Conservation (phyloP, 1,140 invertebrate genomes). For the Diachasma alloeum region DNA sequence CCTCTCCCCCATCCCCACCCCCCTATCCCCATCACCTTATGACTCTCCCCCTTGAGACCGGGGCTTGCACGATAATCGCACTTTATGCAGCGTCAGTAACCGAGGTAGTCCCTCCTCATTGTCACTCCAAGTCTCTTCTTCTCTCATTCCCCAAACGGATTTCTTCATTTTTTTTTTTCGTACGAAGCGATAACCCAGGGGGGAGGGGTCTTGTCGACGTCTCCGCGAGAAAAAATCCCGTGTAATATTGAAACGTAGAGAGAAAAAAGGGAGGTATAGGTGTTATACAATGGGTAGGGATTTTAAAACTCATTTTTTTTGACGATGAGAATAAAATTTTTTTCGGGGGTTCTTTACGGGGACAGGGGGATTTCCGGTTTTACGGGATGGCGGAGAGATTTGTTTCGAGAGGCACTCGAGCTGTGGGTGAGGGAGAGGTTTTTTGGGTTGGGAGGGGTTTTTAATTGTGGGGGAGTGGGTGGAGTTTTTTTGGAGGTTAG, state of each 20-base stretch:
- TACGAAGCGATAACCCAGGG: not conserved
- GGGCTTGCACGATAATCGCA: slow-evolving; percentile 20
- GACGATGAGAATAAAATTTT: not conserved
- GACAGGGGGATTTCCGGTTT: not conserved
- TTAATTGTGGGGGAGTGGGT: not conserved
- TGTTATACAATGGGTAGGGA: not conserved
- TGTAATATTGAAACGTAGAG: not conserved
- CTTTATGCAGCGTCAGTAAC: slow-evolving; percentile 28
- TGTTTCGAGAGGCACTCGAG: not conserved
- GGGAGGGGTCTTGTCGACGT: not conserved
- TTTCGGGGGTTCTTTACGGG: not conserved
- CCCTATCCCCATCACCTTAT: not conserved
- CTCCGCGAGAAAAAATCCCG: not conserved
- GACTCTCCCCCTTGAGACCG: not conserved
- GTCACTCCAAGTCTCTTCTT: slow-evolving; percentile 1
- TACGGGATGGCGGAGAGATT: not conserved
- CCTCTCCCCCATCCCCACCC: not conserved
- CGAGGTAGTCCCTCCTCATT: slow-evolving; percentile 8
- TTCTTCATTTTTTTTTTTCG: slow-evolving; percentile 7
- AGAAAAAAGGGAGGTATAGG: not conserved
- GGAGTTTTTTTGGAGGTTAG: no score
- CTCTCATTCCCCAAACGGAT: not conserved
- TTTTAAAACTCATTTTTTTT: not conserved
- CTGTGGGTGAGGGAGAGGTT: not conserved
- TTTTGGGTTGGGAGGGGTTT: not conserved